Base-by-base conservation (phyloP, 2,113 vertebrate species). In the Peromyscus leucopus region DNA sequence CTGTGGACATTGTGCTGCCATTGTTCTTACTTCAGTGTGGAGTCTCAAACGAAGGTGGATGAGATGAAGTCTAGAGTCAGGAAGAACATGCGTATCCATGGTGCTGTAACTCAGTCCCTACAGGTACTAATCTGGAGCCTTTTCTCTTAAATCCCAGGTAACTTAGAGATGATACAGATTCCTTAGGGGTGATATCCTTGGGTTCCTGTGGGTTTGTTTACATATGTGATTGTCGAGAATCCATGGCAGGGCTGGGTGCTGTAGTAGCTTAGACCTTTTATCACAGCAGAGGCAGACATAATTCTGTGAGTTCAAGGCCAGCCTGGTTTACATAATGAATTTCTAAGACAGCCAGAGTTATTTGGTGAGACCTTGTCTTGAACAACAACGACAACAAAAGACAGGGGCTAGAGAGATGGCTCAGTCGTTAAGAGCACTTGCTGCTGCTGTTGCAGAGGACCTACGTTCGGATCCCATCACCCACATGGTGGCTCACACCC, bases 1-100 rank as follows among this genome's bases (percentile, higher is more conserved):
- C 98, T 98, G 98, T 98, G 98, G 97, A 98, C 7, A 97, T 97
- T 98, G 93, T 98, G 97, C 98, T 97, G 97, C 98, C 96, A 95
- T 98, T 95, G 91, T 99, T 98, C 92, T 98, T 98, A 71, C 97
- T 97, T 95, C 91, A 96, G 86, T 96, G 46, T 5, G 93, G 88
- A 94, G 92, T 95, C 98, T 84, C 39, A 65, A 11, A 93, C 0
- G 94, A 86, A 97, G 93, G 92, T 94, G 96, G 97, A 97, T 95
- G 42, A 36, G 31, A 69, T 92, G 91, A 97, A 93, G 96, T 96
- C 94, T 36, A 96, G 95, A 96, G 95, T 97, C 84, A 61, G 79
- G 95, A 92, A 96, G 97, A 96, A 92, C 95, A 93, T 96, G 96
- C 91, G 85, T 89, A 91, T 97, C 95, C 39, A 21, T n/a, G 28